These are phyloP conservation scores for Tretioscincus oriximinensis DNA, from an alignment of 2,113 vertebrate species.

Conservation along the genomic window DNA sequence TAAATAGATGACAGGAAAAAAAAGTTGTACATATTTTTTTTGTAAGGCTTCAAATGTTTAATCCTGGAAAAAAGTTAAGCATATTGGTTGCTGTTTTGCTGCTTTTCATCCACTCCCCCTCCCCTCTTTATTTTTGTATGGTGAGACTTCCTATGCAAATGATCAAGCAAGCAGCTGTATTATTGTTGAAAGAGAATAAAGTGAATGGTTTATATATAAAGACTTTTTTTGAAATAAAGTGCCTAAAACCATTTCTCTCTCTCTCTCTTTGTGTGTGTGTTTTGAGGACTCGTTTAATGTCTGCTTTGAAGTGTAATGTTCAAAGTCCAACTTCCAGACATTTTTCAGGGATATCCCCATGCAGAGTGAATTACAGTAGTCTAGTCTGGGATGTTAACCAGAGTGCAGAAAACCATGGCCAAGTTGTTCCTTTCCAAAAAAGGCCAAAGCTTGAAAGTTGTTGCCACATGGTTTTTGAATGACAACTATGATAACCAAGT, in stretches of 20 bases:
- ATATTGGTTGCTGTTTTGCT: constrained; percentile 77
- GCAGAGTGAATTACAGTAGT: no score
- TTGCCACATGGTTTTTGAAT: no score
- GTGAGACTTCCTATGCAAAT: constrained; percentile 83
- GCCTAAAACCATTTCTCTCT: constrained; percentile 67
- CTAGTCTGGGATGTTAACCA: no score
- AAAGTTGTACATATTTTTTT: constrained; percentile 87
- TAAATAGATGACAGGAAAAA: constrained; percentile 81
- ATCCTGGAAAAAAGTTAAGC: constrained; percentile 73
- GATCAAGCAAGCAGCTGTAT: constrained; percentile 81
- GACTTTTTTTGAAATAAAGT: constrained; percentile 78
- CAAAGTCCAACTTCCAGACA: no score
- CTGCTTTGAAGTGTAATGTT: no score
- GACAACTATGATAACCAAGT: no score
- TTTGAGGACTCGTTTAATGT: background rate
- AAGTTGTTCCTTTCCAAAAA: no score
- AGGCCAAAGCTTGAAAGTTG: no score
- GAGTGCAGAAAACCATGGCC: no score
- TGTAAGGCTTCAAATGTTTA: constrained; percentile 86
- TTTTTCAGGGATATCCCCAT: no score
- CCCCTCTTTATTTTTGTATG: constrained; percentile 79
- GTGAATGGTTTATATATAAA: constrained; percentile 83
- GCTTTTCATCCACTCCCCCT: constrained; percentile 52
- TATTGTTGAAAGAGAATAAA: constrained; percentile 79
- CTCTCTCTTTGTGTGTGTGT: background rate